Evolutionary conservation across 2,888 invertebrate genomes (phyloP).

Genomic region (Sipunculus nudus): DNA sequence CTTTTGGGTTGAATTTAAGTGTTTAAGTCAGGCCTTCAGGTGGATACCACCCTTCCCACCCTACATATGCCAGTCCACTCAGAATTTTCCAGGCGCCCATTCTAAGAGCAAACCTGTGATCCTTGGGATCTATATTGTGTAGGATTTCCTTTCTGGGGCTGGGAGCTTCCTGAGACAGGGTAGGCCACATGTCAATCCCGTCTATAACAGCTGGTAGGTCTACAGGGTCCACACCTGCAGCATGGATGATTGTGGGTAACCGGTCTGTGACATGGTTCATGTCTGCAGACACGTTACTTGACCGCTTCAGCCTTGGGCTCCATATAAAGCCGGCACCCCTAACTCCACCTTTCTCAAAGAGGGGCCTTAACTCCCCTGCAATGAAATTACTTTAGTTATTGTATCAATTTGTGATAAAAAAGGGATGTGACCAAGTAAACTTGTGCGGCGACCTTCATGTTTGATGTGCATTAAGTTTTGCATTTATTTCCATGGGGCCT

Average conservation of each 20-base stretch:
- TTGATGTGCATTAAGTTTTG: no score
- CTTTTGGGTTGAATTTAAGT: no score
- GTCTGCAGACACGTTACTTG: constrained; percentile 75
- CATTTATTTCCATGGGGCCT: no score
- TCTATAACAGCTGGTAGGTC: constrained; percentile 68
- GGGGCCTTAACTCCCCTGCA: constrained; percentile 63
- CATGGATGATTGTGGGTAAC: constrained; percentile 83
- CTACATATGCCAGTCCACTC: no score
- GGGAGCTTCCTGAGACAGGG: constrained; percentile 72
- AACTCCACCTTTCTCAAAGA: constrained; percentile 78
- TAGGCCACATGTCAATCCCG: constrained; percentile 80
- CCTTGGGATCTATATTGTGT: constrained; percentile 58
- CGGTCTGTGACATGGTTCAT: constrained; percentile 82
- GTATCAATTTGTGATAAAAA: no score
- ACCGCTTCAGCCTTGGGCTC: constrained; percentile 75
- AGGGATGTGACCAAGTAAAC: no score
- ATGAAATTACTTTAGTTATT: no score
- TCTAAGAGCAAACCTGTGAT: constrained; percentile 46
- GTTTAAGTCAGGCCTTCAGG: no score
- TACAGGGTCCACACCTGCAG: constrained; percentile 72
- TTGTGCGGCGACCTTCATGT: no score
- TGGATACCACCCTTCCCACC: constrained; percentile 38
- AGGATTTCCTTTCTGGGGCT: constrained; percentile 74
- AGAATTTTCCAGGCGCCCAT: constrained; percentile 59
- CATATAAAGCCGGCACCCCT: constrained; percentile 83